phyloP scores from a whole-genome alignment of 2,888 invertebrate genomes.

The Epinotia ramella region DNA sequence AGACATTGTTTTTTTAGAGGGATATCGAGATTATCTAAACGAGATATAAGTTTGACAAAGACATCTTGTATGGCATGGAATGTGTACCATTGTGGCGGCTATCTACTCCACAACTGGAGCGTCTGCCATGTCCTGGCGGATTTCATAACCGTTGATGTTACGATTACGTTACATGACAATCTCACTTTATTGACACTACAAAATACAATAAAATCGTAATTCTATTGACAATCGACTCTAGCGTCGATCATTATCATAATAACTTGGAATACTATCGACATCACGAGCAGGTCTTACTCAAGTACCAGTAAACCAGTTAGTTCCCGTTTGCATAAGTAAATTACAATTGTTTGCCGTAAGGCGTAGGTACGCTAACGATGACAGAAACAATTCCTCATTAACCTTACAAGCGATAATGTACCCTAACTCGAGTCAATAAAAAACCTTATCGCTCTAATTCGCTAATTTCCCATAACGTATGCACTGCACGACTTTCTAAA shows the following conservation, averaged over 20 bases:
- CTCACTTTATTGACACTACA: not conserved
- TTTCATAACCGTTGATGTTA: not conserved
- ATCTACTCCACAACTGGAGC: not conserved
- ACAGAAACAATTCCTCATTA: conserved; percentile 49
- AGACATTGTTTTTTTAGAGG: not conserved
- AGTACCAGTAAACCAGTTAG: conserved; percentile 35
- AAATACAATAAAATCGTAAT: conserved; percentile 8
- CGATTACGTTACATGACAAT: not conserved
- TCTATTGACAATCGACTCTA: conserved; percentile 16
- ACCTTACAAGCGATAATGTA: conserved; percentile 27
- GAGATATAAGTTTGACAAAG: not conserved
- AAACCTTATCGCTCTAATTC: conserved; percentile 21
- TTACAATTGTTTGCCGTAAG: conserved; percentile 56
- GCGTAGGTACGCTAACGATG: conserved; percentile 51
- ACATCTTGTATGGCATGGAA: not conserved
- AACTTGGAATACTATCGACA: conserved; percentile 7
- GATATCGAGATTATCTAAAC: not conserved
- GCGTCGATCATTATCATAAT: not conserved
- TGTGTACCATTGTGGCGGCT: not conserved
- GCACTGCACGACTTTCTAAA: conserved; percentile 64
- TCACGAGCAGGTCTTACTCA: conserved; percentile 45
- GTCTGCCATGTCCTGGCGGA: not conserved
- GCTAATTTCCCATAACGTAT: conserved; percentile 51
- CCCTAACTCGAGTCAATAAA: conserved; percentile 8
- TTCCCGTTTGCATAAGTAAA: conserved; percentile 53